Evolutionary conservation across 2,113 vertebrate species (phyloP), one percentile per base, ranked within the genome.

Genomic region (Dasyurus viverrinus): DNA sequence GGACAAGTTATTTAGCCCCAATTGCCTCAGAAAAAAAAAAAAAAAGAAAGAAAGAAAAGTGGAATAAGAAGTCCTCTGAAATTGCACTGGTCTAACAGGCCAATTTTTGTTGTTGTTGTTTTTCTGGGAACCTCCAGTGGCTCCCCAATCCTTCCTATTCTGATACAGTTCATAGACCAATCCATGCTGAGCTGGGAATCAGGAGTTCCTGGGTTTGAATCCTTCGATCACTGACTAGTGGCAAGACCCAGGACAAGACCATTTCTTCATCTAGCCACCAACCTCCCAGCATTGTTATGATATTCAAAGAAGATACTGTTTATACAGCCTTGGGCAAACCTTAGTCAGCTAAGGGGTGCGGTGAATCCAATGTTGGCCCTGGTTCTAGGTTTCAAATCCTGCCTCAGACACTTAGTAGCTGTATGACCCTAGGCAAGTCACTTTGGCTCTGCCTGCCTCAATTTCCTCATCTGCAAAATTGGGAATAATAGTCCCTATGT

Each of bases 161-260:
- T 3, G 23, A 36, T 30, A 93, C 11, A 3, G 53, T 26, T 30
- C 23, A 47, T 22, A 25, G 14, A 36, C 11, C 16, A 19, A 23
- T 8, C 27, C 89, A 2, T 16, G 30, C 91, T 68, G 89, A 11
- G 50, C 0, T 1, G 0, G 11, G 90, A 12, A 57, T n/a, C 54
- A 2, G 30, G 52, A 36, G 30, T 1, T 7, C 22, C 7, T 54
- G 89, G 55, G 47, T 48, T 52, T 27, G 10, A 54, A 46, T 30
- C 47, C 90, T 53, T 46, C 0, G 2, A 26, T 76, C 47, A 2
- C 42, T 30, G 9, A 1, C 47, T 5, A 36, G 54, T 1, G 0
- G 7, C 4, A 48, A 60, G 30, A 2, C 46, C 52, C 0, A 9
- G 30, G 12, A 26, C 16, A n/a, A 6, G 26, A 2, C 84, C 8